Percentiles rank a stretch among this genome's conserved stretches.
Evolutionary conservation across 2,113 vertebrate genomes (phyloP).

Genomic region (Capricornis sumatraensis): DNA sequence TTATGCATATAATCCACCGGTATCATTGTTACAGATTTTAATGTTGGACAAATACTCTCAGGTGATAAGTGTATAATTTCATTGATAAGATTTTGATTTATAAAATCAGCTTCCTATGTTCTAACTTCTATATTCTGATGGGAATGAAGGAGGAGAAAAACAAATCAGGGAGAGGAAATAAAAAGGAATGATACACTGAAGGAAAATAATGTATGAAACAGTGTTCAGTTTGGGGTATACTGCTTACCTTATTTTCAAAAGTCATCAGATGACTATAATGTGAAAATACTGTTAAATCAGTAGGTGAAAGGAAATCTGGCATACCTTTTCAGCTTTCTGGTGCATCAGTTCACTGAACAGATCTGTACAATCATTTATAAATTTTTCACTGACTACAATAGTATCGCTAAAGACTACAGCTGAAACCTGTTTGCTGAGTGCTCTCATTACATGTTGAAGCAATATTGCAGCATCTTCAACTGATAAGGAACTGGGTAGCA

Average conservation of each 20-base stretch:
- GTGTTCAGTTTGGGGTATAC: neutral
- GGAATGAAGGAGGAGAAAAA: neutral
- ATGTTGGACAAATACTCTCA: neutral
- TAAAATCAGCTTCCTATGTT: neutral
- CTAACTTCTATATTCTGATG: neutral
- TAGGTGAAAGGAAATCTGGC: neutral
- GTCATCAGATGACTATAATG: neutral
- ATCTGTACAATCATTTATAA: constrained; percentile 86
- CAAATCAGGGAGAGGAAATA: neutral
- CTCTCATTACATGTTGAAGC: constrained; percentile 91
- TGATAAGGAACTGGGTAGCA: constrained; percentile 93
- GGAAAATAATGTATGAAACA: neutral
- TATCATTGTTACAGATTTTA: neutral
- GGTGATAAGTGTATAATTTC: neutral
- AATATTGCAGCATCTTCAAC: constrained; percentile 89
- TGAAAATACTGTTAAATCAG: neutral
- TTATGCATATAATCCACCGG: neutral
- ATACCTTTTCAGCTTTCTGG: constrained; percentile 94
- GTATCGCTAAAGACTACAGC: constrained; percentile 86
- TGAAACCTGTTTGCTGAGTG: constrained; percentile 84
- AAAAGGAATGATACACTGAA: neutral
- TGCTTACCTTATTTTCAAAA: neutral
- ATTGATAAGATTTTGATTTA: constrained; percentile 16
- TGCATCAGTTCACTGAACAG: constrained; percentile 91
- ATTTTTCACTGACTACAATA: constrained; percentile 93